A percentile compares a stretch with the other conserved stretches of the same genome.
These are phyloP conservation scores for Xylota segnis DNA, from an alignment of 2,888 invertebrate species.

Conservation along the genomic window DNA sequence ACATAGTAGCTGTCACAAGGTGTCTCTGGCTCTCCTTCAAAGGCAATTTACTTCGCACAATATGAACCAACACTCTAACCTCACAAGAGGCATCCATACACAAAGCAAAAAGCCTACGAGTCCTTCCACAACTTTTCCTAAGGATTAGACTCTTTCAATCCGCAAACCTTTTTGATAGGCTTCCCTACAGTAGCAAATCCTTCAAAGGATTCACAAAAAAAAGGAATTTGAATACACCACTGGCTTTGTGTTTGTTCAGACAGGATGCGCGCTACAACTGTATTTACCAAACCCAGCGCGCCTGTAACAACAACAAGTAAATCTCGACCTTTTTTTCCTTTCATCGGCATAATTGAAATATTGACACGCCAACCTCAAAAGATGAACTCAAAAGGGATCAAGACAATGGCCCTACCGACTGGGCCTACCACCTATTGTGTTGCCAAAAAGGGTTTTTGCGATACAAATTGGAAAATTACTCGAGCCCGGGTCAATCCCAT, in stretches of 20 bases:
- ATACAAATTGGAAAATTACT: conserved; percentile 45
- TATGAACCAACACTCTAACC: background rate
- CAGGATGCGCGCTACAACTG: conserved; percentile 21
- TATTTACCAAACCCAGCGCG: background rate
- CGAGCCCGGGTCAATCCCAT: conserved; percentile 20
- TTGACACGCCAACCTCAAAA: conserved; percentile 40
- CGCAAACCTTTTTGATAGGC: conserved; percentile 24
- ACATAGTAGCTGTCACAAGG: conserved; percentile 27
- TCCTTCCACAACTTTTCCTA: conserved; percentile 8
- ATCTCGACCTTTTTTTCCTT: conserved; percentile 28
- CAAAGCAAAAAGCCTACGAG: no score
- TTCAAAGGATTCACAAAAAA: conserved; percentile 22
- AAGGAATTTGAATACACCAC: conserved; percentile 39
- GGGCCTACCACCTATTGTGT: background rate
- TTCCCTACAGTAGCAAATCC: conserved; percentile 24
- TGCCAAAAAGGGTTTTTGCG: background rate
- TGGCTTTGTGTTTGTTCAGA: conserved; percentile 34
- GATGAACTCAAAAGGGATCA: background rate
- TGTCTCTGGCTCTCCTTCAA: background rate
- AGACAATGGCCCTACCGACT: background rate
- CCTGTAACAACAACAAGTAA: conserved; percentile 50
- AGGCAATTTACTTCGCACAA: conserved; percentile 31
- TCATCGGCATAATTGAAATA: conserved; percentile 42
- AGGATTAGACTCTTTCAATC: conserved; percentile 24
- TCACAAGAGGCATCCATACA: background rate